A percentile compares a stretch with the other conserved stretches of the same genome.
phyloP scores from a whole-genome alignment of 2,113 vertebrate species.

The Ptilorrhoa leucosticta region DNA sequence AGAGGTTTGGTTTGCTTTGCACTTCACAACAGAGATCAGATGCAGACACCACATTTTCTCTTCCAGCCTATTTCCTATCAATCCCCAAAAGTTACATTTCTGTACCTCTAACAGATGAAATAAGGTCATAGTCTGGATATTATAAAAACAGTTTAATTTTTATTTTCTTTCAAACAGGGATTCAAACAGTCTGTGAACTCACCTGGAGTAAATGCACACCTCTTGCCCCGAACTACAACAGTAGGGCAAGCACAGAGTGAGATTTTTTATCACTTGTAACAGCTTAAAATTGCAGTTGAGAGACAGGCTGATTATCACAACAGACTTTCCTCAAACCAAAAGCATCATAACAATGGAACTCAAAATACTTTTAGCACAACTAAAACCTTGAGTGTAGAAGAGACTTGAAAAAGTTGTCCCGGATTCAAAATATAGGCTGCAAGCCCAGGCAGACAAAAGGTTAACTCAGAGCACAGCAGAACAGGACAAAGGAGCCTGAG shows the following conservation, averaged over 20 bases:
- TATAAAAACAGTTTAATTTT: not conserved
- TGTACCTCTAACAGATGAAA: not conserved
- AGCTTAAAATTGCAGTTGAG: not conserved
- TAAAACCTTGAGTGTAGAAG: not conserved
- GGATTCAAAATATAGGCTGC: not conserved
- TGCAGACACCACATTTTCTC: not conserved
- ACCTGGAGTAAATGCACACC: not conserved
- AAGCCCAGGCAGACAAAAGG: slow-evolving; percentile 11
- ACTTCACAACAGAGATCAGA: not conserved
- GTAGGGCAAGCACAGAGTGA: not conserved
- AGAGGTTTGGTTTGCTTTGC: not conserved
- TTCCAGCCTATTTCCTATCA: not conserved
- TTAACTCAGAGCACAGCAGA: slow-evolving; percentile 25
- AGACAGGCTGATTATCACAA: not conserved
- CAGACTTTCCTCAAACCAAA: not conserved
- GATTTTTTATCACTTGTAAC: not conserved
- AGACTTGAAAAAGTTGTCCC: not conserved
- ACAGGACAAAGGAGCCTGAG: slow-evolving; percentile 44
- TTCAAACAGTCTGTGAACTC: not conserved
- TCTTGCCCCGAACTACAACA: not conserved
- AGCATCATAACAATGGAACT: not conserved
- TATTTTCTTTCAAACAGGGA: not conserved
- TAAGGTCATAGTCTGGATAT: not conserved
- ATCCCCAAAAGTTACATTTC: not conserved
- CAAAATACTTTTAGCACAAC: not conserved